phyloP scores from a whole-genome alignment of 2,888 invertebrate species.

The Steinernema scapterisci region DNA sequence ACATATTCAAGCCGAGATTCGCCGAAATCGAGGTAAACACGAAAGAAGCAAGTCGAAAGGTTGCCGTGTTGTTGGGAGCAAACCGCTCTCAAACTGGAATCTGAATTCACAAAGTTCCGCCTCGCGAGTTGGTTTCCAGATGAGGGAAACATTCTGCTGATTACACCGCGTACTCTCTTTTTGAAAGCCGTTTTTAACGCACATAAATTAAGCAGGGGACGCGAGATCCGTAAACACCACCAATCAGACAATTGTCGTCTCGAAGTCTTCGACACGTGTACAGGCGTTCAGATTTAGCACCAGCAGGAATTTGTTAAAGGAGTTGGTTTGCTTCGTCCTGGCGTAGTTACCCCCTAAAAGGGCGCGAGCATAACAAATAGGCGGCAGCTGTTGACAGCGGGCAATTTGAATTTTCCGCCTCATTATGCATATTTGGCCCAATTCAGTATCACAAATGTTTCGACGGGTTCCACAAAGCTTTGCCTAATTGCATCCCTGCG shows the following conservation, averaged over 20 bases:
- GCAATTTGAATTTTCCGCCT: slow-evolving; percentile 31
- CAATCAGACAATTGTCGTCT: no score
- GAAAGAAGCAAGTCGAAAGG: not conserved
- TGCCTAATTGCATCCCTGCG: not conserved
- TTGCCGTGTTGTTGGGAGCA: not conserved
- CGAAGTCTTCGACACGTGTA: no score
- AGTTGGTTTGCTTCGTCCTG: not conserved
- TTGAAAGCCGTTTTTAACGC: no score
- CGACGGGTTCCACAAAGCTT: not conserved
- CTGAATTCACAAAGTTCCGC: no score
- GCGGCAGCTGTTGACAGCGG: slow-evolving; percentile 31
- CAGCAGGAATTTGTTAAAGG: not conserved
- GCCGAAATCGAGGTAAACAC: slow-evolving; percentile 1
- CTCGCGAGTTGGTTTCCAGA: no score
- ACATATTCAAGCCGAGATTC: not conserved
- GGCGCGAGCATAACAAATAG: slow-evolving; percentile 30
- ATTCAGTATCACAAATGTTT: slow-evolving; percentile 22
- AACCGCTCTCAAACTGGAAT: no score
- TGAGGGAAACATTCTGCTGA: no score
- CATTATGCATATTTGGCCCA: slow-evolving; percentile 26
- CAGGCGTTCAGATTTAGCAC: not conserved
- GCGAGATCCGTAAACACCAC: no score
- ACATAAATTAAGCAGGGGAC: no score
- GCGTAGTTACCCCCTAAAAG: not conserved
- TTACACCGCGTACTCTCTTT: no score